Conservation (phyloP, 2,888 invertebrate genomes). For the Hydriomena furcata region DNA sequence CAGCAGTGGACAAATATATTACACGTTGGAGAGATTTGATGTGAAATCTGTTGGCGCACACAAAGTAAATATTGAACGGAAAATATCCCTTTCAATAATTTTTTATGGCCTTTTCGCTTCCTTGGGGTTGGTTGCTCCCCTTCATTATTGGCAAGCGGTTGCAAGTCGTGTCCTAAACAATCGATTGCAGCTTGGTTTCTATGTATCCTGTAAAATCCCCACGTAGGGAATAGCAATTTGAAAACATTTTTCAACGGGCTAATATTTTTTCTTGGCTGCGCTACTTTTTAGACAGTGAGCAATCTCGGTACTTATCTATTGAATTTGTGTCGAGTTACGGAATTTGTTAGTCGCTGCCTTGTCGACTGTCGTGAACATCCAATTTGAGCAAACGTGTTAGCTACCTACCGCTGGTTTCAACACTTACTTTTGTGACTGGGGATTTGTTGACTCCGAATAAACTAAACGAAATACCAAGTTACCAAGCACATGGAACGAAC, state of each 20-base stretch:
- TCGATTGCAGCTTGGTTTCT: slow-evolving; percentile 11
- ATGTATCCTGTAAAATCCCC: no score
- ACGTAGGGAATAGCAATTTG: no score
- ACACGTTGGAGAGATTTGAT: slow-evolving; percentile 40
- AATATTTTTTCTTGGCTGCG: slow-evolving; percentile 3
- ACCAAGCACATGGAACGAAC: slow-evolving; percentile 7
- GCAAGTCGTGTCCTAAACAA: slow-evolving; percentile 1
- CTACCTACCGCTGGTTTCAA: slow-evolving; percentile 36
- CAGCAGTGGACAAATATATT: slow-evolving; percentile 17
- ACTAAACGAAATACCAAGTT: slow-evolving; percentile 4
- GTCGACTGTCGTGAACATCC: slow-evolving; percentile 47
- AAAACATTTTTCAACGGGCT: neutral
- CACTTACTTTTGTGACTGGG: slow-evolving; percentile 17
- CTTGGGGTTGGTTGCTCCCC: slow-evolving; percentile 12
- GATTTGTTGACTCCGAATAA: slow-evolving; percentile 27
- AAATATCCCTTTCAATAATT: slow-evolving; percentile 14
- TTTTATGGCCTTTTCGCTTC: slow-evolving; percentile 18
- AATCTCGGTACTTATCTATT: slow-evolving; percentile 18
- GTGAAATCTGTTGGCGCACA: slow-evolving; percentile 43
- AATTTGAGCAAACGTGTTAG: slow-evolving; percentile 48
- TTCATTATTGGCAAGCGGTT: slow-evolving; percentile 8
- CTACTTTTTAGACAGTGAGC: slow-evolving; percentile 17
- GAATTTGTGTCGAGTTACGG: slow-evolving; percentile 47
- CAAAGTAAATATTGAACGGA: slow-evolving; percentile 3
- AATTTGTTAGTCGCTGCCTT: slow-evolving; percentile 38